A percentile compares a stretch with the other conserved stretches of the same genome.
Conservation (phyloP, 2,888 invertebrate species). For the Fabriciana adippe region DNA sequence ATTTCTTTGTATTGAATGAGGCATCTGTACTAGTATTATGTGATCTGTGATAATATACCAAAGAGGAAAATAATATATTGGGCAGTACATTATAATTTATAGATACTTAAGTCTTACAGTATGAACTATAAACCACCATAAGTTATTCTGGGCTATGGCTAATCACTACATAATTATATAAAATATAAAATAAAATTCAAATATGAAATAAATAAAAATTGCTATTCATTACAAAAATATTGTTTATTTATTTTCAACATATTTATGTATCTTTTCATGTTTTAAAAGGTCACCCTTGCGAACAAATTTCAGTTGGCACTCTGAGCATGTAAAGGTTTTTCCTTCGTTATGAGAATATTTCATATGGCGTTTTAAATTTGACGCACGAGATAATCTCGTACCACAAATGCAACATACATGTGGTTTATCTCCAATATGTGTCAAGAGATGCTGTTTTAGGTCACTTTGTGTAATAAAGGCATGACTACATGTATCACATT, state of each 20-base stretch:
- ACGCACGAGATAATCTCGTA: constrained; percentile 62
- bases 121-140: too few relatives aligned
- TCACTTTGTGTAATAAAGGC: constrained; percentile 75
- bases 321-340: constrained; percentile 50
- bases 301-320: constrained; percentile 53
- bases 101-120: too few relatives aligned
- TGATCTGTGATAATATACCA: too few relatives aligned
- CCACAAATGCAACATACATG: constrained; percentile 72
- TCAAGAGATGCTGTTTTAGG: constrained; percentile 68
- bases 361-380: constrained; percentile 72
- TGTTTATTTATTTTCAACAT: neutral
- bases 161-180: too few relatives aligned
- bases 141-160: too few relatives aligned
- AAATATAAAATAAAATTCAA: neutral
- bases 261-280: constrained; percentile 51
- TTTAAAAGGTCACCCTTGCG: constrained; percentile 55
- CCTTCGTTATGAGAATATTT: constrained; percentile 53
- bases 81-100: too few relatives aligned
- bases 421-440: constrained; percentile 66
- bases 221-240: neutral
- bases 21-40: too few relatives aligned
- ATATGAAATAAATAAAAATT: neutral
- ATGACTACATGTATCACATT: constrained; percentile 65
- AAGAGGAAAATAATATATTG: too few relatives aligned
- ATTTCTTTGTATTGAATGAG: too few relatives aligned